Percentiles rank a stretch among this genome's conserved stretches.
phyloP scores from a whole-genome alignment of 2,888 invertebrate genomes.

The Adelphocoris suturalis region DNA sequence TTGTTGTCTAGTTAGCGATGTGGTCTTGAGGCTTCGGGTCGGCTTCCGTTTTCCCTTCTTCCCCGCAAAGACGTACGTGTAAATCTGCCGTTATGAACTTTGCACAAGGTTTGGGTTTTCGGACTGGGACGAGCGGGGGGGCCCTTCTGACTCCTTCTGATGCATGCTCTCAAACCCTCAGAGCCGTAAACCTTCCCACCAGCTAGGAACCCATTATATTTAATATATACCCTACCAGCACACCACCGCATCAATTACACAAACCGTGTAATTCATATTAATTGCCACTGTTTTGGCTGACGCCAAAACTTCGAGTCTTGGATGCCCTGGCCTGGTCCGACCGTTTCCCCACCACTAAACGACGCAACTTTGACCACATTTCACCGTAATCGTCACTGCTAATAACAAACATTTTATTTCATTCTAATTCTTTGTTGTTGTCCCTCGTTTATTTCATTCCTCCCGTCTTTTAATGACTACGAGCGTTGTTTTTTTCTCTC shows the following conservation, averaged over 20 bases:
- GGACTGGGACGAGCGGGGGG: not conserved
- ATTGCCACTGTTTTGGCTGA: constrained; percentile 64
- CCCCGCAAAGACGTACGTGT: constrained; percentile 54
- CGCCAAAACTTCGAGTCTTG: constrained; percentile 47
- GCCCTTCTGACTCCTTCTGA: constrained; percentile 12
- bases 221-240: constrained; percentile 54
- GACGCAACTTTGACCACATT: constrained; percentile 63
- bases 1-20: constrained; percentile 72
- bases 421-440: not conserved
- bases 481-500: too few relatives aligned
- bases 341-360: constrained; percentile 28
- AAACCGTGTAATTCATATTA: constrained; percentile 61
- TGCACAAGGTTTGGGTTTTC: constrained; percentile 36
- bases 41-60: not conserved
- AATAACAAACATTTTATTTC: constrained; percentile 30
- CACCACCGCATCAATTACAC: constrained; percentile 62
- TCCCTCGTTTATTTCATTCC: constrained; percentile 17
- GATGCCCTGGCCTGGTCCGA: constrained; percentile 19
- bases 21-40: constrained; percentile 45
- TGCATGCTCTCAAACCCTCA: constrained; percentile 59
- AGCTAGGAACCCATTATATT: constrained; percentile 50
- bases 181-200: constrained; percentile 33
- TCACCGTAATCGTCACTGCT: constrained; percentile 61
- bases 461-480: constrained; percentile 43
- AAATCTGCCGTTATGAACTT: constrained; percentile 61